Conservation (phyloP, 2,797 vertebrate species). For the Mastacembelus armatus region DNA sequence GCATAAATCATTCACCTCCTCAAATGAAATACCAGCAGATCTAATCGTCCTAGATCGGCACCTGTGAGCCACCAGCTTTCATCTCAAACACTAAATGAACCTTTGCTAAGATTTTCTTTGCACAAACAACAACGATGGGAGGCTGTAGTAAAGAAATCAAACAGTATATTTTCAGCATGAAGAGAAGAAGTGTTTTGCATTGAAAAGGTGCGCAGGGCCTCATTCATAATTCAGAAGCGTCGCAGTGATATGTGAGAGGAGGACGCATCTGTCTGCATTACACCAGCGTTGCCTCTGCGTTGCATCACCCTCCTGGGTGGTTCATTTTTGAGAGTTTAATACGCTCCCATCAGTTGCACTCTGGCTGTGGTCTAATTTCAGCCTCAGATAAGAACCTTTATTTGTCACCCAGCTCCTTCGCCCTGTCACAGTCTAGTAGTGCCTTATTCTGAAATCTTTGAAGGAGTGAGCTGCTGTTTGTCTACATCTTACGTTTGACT, state of each 20-base stretch:
- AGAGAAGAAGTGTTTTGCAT: conserved; percentile 56
- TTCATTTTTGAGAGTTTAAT: conserved; percentile 77
- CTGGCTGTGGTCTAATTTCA: conserved; percentile 79
- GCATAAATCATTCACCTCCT: conserved; percentile 32
- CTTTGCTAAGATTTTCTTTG: conserved; percentile 45
- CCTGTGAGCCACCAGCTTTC: conserved; percentile 45
- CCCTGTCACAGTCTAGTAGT: conserved; percentile 55
- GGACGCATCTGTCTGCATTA: conserved; percentile 83
- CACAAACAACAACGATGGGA: conserved; percentile 21
- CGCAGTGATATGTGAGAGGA: conserved; percentile 77
- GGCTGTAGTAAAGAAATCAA: conserved; percentile 65
- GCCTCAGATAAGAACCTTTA: conserved; percentile 74
- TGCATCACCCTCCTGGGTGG: conserved; percentile 82
- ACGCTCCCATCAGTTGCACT: conserved; percentile 75
- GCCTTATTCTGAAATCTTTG: conserved; percentile 49
- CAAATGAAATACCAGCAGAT: conserved; percentile 24
- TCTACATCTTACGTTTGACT: conserved; percentile 54
- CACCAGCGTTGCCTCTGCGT: conserved; percentile 78
- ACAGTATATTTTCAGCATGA: conserved; percentile 55
- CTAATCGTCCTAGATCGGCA: conserved; percentile 51
- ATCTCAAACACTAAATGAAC: conserved; percentile 17
- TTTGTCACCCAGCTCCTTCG: conserved; percentile 71
- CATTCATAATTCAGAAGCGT: conserved; percentile 84
- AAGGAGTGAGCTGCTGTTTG: conserved; percentile 48
- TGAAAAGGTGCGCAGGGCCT: conserved; percentile 72